Conservation (phyloP, 2,888 invertebrate genomes). For the Drosophila koepferae region DNA sequence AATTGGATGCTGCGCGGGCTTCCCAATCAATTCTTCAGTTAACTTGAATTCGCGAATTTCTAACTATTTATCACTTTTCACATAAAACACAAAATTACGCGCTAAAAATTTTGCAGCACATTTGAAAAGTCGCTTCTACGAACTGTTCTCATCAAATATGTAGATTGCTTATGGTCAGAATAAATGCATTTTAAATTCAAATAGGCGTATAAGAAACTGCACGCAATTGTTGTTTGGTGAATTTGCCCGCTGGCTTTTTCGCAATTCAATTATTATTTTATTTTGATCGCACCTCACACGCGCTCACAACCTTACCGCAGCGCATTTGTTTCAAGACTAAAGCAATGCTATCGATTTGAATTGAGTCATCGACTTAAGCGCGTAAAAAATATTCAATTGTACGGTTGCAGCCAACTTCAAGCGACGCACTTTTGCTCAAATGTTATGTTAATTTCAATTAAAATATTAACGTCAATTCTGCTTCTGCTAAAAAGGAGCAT, state of each 20-base stretch:
- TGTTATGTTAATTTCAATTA: neutral
- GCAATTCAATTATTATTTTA: slow-evolving; percentile 24
- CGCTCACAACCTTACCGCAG: slow-evolving; percentile 42
- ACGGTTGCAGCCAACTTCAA: slow-evolving; percentile 16
- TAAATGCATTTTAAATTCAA: slow-evolving; percentile 7
- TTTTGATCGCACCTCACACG: neutral
- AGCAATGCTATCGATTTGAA: slow-evolving; percentile 36
- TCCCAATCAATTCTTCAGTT: slow-evolving; percentile 22
- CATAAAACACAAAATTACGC: slow-evolving; percentile 5
- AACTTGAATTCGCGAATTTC: slow-evolving; percentile 13
- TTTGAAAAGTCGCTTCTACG: slow-evolving; percentile 12
- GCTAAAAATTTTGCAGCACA: slow-evolving; percentile 1
- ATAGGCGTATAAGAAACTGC: slow-evolving; percentile 10
- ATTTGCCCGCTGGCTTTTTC: slow-evolving; percentile 16
- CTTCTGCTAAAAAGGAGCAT: neutral
- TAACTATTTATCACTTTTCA: slow-evolving; percentile 31
- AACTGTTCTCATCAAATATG: neutral
- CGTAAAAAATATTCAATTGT: neutral
- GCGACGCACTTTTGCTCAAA: neutral
- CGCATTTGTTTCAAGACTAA: slow-evolving; percentile 54
- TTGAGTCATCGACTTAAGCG: slow-evolving; percentile 33
- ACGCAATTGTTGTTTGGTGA: slow-evolving; percentile 9
- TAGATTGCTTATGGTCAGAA: neutral
- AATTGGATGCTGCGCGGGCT: slow-evolving; percentile 62
- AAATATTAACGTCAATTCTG: neutral